Evolutionary conservation across 2,113 vertebrate genomes (phyloP).

Genomic region (Thryonomys swinderianus): DNA sequence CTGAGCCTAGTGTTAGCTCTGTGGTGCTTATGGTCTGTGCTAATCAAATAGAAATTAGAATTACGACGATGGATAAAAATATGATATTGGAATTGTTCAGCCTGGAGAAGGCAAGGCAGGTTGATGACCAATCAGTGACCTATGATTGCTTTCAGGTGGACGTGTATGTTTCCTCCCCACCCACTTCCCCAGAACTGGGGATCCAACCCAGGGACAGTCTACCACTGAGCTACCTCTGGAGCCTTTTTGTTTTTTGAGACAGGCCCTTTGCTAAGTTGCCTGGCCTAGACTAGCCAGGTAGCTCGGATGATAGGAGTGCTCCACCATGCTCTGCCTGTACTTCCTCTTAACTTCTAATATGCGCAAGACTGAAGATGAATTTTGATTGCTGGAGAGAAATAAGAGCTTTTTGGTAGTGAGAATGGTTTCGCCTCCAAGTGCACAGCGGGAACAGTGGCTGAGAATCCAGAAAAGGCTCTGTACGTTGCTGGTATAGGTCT

Average conservation of each 20-base stretch:
- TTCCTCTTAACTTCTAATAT: neutral
- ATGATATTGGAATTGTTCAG: neutral
- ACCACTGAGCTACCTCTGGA: neutral
- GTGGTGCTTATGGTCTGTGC: neutral
- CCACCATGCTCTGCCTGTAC: neutral
- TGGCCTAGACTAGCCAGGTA: neutral
- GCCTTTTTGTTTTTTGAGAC: neutral
- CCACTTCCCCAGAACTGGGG: neutral
- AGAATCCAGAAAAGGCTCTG: neutral
- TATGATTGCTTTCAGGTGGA: neutral
- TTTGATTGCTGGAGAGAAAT: neutral
- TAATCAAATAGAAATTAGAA: neutral
- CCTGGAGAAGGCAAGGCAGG: neutral
- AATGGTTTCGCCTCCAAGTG: neutral
- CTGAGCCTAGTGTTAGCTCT: neutral
- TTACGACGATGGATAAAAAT: neutral
- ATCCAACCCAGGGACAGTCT: neutral
- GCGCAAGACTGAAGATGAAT: neutral
- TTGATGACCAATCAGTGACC: neutral
- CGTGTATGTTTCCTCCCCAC: too few relatives aligned
- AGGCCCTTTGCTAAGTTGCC: neutral
- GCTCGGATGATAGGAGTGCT: neutral
- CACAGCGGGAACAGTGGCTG: rapidly evolving
- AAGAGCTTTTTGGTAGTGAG: neutral
- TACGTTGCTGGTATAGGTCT: neutral